phyloP scores from a whole-genome alignment of 2,113 vertebrate species.

The Trachemys scripta region DNA sequence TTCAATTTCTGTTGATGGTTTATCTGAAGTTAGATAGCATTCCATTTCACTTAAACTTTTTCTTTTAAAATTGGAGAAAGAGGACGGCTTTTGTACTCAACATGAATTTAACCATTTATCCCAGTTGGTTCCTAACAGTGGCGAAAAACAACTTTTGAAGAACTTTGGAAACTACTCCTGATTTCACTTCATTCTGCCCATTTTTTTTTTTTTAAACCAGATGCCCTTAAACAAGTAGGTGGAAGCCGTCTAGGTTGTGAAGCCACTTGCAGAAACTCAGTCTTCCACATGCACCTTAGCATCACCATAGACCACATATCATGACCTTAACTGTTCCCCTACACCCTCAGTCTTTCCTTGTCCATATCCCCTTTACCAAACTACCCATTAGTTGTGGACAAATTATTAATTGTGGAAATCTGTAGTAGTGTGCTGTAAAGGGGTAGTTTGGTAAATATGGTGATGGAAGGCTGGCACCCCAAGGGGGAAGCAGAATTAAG shows the following conservation, averaged over 20 bases:
- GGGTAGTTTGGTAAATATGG: neutral
- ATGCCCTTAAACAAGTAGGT: neutral
- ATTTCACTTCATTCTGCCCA: neutral
- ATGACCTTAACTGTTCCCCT: neutral
- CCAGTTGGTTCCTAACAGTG: neutral
- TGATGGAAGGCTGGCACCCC: neutral
- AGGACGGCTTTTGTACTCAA: neutral
- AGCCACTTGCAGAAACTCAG: neutral
- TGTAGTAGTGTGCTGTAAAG: neutral
- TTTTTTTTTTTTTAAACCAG: neutral
- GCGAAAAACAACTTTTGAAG: neutral
- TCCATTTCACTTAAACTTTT: neutral
- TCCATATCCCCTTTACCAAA: neutral
- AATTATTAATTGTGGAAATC: neutral
- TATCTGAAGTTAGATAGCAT: neutral
- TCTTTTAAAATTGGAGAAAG: neutral
- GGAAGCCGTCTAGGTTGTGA: neutral
- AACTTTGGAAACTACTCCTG: neutral
- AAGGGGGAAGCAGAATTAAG: neutral
- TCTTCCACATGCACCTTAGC: neutral
- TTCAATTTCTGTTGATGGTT: neutral
- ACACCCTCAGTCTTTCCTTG: neutral
- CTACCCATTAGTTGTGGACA: neutral
- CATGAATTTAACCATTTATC: neutral
- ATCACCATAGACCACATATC: neutral